Evolutionary conservation across 2,113 vertebrate species (phyloP), one percentile per base, ranked within the genome.

Genomic region (Cepphus grylle): DNA sequence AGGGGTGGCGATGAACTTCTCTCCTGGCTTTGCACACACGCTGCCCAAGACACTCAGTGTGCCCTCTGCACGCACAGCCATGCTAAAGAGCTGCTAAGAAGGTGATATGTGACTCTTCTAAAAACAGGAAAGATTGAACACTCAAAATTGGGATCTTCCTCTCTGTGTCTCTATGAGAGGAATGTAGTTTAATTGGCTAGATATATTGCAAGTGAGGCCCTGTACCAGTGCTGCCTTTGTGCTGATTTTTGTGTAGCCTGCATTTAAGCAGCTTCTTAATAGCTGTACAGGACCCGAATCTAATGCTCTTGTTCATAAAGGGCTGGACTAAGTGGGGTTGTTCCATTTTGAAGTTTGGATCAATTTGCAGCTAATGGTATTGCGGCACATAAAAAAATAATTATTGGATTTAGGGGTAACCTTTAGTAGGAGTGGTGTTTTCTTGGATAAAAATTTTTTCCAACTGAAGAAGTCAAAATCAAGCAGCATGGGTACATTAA

Each of bases 41-140:
- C 83, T 81, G 26, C 65, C 38, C 23, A 3, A 21, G 26, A 2
- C 36, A 22, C 2, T 7, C 69, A 5, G 40, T 2, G 5, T 63
- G 70, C 52, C 43, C 86, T 29, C 36, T 12, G n/a, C 58, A 4
- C 16, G 3, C 5, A 1, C 0, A 3, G 50, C 71, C 4, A 0
- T 8, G 56, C 65, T 26, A 2, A 26, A 50, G 27, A 84, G 49
- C 66, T 66, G 30, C 45, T 15, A 8, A 3, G 12, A 8, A 20
- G 15, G 18, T 14, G 14, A 4, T 7, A 2, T 4, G 16, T 38
- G 62, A 17, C 20, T 56, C 30, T 13, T 19, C 11, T 5, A 45
- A 52, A 45, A 13, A 82, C 32, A 13, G 0, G 0, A 43, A 73
- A 87, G 47, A 32, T 3, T 42, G 20, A 53, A 43, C 18, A 3